Conservation (phyloP, 2,113 vertebrate genomes). For the Semicossyphus pulcher region DNA sequence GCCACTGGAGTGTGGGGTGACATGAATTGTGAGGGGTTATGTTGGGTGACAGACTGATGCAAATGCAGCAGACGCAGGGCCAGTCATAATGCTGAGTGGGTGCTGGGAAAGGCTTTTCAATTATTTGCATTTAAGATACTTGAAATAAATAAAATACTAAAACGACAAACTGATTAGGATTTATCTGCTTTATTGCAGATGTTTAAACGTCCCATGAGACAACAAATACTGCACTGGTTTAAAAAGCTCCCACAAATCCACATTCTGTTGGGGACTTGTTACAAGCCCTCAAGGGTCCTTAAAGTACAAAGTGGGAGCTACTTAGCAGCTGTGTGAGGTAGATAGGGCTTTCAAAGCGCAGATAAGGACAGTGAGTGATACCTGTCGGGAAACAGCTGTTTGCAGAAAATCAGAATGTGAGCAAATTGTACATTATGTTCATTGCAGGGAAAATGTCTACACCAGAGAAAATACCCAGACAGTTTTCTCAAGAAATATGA, state of each 20-base stretch:
- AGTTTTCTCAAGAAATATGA: slow-evolving; percentile 30
- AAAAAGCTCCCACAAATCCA: slow-evolving; percentile 18
- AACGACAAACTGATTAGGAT: background rate
- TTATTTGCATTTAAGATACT: background rate
- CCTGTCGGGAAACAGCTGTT: slow-evolving; percentile 15
- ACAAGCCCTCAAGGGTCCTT: slow-evolving; percentile 5
- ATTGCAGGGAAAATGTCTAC: background rate
- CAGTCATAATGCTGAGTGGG: background rate
- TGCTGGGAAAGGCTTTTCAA: background rate
- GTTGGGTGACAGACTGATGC: slow-evolving; percentile 23
- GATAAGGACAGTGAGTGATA: slow-evolving; percentile 26
- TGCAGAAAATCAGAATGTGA: slow-evolving; percentile 24
- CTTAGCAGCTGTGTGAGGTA: slow-evolving; percentile 3
- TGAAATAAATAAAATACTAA: background rate
- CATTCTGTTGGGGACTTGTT: slow-evolving; percentile 11
- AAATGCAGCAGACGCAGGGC: slow-evolving; percentile 3
- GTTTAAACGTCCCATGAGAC: slow-evolving; percentile 1
- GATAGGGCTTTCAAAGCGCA: background rate
- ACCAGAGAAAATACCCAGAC: background rate
- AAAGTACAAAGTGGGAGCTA: slow-evolving; percentile 18
- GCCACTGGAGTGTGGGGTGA: slow-evolving; percentile 49
- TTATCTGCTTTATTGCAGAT: background rate
- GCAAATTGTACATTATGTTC: slow-evolving; percentile 21
- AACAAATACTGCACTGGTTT: background rate
- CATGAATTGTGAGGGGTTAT: slow-evolving; percentile 37